Evolutionary conservation across 2,888 invertebrate species (phyloP).

Genomic region (Drosophila flavopinicola): DNA sequence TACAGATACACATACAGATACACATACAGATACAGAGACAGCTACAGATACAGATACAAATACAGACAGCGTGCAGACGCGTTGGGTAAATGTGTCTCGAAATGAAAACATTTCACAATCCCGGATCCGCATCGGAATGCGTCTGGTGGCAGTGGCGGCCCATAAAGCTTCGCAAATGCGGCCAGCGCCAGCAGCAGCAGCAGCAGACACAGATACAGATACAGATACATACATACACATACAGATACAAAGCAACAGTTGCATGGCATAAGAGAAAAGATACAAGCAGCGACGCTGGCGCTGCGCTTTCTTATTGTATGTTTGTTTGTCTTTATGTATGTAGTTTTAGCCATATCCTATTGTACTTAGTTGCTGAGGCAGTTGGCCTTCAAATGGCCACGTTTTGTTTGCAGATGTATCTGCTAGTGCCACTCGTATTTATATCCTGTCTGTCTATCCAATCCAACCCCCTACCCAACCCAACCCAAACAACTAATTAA

Average conservation of each 20-base stretch:
- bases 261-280: slow-evolving; percentile 8
- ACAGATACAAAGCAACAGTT: slow-evolving; percentile 26
- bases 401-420: slow-evolving; percentile 48
- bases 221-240: slow-evolving; percentile 18
- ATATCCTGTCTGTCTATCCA: slow-evolving; percentile 50
- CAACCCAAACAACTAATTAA: slow-evolving; percentile 73
- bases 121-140: slow-evolving; percentile 81
- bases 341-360: slow-evolving; percentile 25
- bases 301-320: slow-evolving; percentile 7
- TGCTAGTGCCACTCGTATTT: slow-evolving; percentile 20
- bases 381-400: slow-evolving; percentile 66
- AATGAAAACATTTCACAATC: slow-evolving; percentile 81
- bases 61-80: slow-evolving; percentile 61
- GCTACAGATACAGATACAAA: slow-evolving; percentile 12
- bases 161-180: slow-evolving; percentile 67
- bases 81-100: slow-evolving; percentile 67
- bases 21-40: slow-evolving; percentile 13
- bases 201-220: slow-evolving; percentile 15
- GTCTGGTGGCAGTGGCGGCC: slow-evolving; percentile 50
- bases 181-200: slow-evolving; percentile 39
- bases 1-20: slow-evolving; percentile 19
- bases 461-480: too few species aligned
- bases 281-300: slow-evolving; percentile 9
- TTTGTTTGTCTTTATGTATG: background rate
- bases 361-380: slow-evolving; percentile 18